phyloP scores from a whole-genome alignment of 2,888 invertebrate genomes.

The Stenodema calcarata region DNA sequence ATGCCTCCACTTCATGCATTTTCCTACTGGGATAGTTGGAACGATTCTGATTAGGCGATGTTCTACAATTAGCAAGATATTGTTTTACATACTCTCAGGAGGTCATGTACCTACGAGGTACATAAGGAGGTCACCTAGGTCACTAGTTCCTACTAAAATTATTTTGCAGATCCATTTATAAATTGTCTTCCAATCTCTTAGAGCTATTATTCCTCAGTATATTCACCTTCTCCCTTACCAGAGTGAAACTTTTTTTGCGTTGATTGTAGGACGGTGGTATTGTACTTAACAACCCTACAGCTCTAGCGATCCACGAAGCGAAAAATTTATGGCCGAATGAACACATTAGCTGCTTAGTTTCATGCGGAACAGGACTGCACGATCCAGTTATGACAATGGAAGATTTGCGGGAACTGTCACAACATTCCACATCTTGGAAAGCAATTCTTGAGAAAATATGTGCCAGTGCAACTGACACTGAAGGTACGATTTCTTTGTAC shows the following conservation, averaged over 20 bases:
- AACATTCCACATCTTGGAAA: constrained; percentile 69
- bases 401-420: constrained; percentile 61
- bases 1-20: background rate
- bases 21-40: too few species aligned
- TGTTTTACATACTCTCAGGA: too few species aligned
- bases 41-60: too few species aligned
- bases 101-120: too few species aligned
- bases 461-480: constrained; percentile 86
- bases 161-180: too few species aligned
- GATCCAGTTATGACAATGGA: constrained; percentile 61
- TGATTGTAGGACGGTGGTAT: constrained; percentile 76
- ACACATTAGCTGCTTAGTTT: constrained; percentile 78
- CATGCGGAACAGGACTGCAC: constrained; percentile 79
- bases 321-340: constrained; percentile 80
- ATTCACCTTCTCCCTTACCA: too few species aligned
- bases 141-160: too few species aligned
- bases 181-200: too few species aligned
- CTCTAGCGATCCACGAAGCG: constrained; percentile 87
- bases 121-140: too few species aligned
- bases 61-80: too few species aligned
- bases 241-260: background rate
- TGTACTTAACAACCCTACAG: constrained; percentile 86
- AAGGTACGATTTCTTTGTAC: constrained; percentile 65
- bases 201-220: too few species aligned
- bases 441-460: constrained; percentile 81